phyloP scores from a whole-genome alignment of 2,797 vertebrate species.

The Tolypeutes matacus region DNA sequence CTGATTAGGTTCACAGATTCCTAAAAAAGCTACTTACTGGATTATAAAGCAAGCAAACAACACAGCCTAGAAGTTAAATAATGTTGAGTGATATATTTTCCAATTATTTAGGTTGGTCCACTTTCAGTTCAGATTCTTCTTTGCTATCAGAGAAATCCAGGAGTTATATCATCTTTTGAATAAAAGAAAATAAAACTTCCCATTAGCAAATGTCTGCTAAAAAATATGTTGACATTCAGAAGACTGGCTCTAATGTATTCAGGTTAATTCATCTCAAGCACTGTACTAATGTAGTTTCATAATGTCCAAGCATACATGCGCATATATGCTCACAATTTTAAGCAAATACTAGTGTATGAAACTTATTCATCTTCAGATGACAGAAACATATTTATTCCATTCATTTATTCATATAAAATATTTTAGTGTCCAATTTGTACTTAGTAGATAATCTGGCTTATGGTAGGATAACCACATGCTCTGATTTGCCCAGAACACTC shows the following conservation, averaged over 20 bases:
- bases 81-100: neutral
- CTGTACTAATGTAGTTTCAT: neutral
- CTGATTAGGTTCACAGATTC: neutral
- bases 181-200: neutral
- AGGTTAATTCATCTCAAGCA: neutral
- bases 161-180: neutral
- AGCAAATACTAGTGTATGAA: neutral
- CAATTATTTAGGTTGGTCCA: neutral
- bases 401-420: neutral
- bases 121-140: neutral
- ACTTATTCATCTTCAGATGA: neutral
- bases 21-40: neutral
- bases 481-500: neutral
- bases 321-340: neutral
- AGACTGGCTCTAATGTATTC: neutral
- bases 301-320: neutral
- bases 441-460: neutral
- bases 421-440: neutral
- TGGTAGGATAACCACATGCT: neutral
- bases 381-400: neutral
- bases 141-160: neutral
- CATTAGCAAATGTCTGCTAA: neutral
- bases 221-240: neutral
- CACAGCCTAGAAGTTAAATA: neutral
- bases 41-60: neutral